A percentile compares a stretch with the other conserved stretches of the same genome.
phyloP scores from a whole-genome alignment of 2,797 vertebrate species.

The Epinephelus awoara region DNA sequence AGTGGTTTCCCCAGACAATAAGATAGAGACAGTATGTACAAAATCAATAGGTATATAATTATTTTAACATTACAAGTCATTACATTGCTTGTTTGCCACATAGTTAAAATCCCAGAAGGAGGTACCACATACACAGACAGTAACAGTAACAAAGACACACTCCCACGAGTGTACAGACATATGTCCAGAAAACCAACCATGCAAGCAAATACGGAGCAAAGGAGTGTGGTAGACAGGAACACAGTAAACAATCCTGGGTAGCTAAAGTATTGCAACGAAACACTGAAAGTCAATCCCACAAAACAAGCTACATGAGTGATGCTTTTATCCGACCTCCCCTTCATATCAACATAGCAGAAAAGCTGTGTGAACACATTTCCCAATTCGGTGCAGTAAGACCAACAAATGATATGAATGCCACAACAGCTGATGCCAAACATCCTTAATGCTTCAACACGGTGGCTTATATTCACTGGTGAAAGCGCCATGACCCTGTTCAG shows the following conservation, averaged over 20 bases:
- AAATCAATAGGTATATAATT: background rate
- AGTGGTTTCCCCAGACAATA: background rate
- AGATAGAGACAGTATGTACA: background rate
- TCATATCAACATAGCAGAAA: slow-evolving; percentile 22
- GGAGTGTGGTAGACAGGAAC: background rate
- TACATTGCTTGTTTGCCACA: background rate
- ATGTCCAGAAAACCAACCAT: background rate
- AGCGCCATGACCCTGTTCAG: slow-evolving; percentile 78
- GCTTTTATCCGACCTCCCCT: background rate
- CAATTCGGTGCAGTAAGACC: slow-evolving; percentile 14
- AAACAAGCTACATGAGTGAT: background rate
- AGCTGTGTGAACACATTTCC: slow-evolving; percentile 14
- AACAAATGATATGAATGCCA: slow-evolving; percentile 9
- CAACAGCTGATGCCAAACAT: slow-evolving; percentile 48
- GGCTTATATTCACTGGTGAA: slow-evolving; percentile 36
- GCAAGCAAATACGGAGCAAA: background rate
- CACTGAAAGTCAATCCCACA: background rate
- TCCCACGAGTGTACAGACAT: background rate
- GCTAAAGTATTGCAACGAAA: background rate
- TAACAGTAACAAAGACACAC: background rate
- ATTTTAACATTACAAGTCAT: background rate
- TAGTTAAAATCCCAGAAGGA: background rate
- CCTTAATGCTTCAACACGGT: slow-evolving; percentile 35
- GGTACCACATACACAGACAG: background rate
- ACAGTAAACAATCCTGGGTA: slow-evolving; percentile 3